These are phyloP conservation scores for Arnoldichthys spilopterus DNA, from an alignment of 2,797 vertebrate species.

Conservation along the genomic window DNA sequence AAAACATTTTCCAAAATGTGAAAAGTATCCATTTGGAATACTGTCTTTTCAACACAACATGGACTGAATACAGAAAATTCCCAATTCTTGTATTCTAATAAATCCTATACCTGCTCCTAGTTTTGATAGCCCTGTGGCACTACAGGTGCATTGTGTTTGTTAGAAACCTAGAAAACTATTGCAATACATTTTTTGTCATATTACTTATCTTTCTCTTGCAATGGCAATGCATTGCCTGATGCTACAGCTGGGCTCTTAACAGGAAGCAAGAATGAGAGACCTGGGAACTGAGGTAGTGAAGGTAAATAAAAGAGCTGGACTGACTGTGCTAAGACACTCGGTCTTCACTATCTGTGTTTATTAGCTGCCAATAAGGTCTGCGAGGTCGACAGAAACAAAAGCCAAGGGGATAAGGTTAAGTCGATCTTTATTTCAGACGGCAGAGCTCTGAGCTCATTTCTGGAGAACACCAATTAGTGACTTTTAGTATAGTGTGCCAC, in stretches of 20 bases:
- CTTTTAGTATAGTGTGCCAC: not conserved
- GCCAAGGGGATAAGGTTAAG: not conserved
- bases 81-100: too few relatives aligned
- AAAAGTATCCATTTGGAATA: too few relatives aligned
- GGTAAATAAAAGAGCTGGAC: constrained; percentile 26
- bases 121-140: not conserved
- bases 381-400: constrained; percentile 17
- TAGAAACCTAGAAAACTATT: not conserved
- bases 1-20: too few relatives aligned
- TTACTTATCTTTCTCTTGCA: not conserved
- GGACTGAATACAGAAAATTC: too few relatives aligned
- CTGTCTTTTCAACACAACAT: too few relatives aligned
- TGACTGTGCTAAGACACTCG: constrained; percentile 11
- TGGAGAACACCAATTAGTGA: not conserved
- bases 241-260: not conserved
- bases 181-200: not conserved
- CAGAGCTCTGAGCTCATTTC: not conserved
- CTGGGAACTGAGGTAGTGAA: not conserved
- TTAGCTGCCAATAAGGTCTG: constrained; percentile 17
- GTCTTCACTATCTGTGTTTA: constrained; percentile 22
- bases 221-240: not conserved
- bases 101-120: too few relatives aligned
- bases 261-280: constrained; percentile 23
- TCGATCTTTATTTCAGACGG: not conserved
- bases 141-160: not conserved